These are phyloP conservation scores for Diglossa cyanea DNA, from an alignment of 2,797 vertebrate species.

Conservation along the genomic window DNA sequence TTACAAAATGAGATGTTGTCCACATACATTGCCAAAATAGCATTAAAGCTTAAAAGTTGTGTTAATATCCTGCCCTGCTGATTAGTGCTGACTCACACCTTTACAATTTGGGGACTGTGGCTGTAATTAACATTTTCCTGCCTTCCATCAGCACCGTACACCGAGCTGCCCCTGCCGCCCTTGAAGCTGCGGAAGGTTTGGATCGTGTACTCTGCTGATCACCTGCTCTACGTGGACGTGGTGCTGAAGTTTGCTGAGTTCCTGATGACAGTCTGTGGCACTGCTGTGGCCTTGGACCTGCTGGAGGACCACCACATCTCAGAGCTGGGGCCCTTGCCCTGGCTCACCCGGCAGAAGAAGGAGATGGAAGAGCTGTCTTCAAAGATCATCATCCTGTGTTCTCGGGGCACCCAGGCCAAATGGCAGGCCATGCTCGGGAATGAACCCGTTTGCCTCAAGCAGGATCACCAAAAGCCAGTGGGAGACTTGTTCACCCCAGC, in stretches of 20 bases:
- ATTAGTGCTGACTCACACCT: neutral
- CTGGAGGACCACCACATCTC: conserved; percentile 84
- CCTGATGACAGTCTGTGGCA: conserved; percentile 86
- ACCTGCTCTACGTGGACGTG: conserved; percentile 85
- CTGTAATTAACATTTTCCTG: neutral
- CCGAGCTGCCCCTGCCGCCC: neutral
- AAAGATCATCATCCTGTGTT: conserved; percentile 92
- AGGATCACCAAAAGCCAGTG: conserved; percentile 79
- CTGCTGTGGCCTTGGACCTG: conserved; percentile 87
- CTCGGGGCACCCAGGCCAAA: conserved; percentile 88
- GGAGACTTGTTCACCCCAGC: conserved; percentile 91
- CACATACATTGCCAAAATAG: neutral
- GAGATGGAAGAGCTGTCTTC: conserved; percentile 80
- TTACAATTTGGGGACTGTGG: neutral
- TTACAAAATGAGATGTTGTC: neutral
- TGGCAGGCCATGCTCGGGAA: conserved; percentile 89
- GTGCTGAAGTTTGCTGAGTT: conserved; percentile 91
- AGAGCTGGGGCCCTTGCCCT: conserved; percentile 82
- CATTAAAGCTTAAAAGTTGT: neutral
- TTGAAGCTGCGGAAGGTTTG: conserved; percentile 81
- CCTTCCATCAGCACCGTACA: neutral
- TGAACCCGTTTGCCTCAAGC: conserved; percentile 75
- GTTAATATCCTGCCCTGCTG: neutral
- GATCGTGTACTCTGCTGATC: conserved; percentile 93
- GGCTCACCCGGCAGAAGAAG: conserved; percentile 87